A percentile compares a stretch with the other conserved stretches of the same genome.
phyloP scores from a whole-genome alignment of 1,140 invertebrate genomes.

The Aphis craccivora region DNA sequence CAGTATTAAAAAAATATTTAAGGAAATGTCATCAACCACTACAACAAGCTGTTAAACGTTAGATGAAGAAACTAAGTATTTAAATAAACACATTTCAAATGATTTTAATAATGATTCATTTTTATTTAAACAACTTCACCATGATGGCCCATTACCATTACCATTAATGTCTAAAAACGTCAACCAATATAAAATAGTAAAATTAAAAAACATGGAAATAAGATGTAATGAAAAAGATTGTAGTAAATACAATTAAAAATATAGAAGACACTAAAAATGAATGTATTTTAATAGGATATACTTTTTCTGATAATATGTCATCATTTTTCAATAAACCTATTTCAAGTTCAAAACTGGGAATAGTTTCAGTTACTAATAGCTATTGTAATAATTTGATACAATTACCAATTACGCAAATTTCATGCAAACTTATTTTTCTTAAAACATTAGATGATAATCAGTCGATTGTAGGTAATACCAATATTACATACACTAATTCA shows the following conservation, averaged over 20 bases:
- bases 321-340: too few species aligned
- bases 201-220: background rate
- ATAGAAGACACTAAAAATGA: too few species aligned
- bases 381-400: too few species aligned
- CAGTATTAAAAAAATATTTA: slow-evolving; percentile 1
- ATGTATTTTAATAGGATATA: too few species aligned
- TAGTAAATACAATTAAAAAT: background rate
- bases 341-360: too few species aligned
- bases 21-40: slow-evolving; percentile 12
- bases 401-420: too few species aligned
- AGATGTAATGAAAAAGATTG: background rate
- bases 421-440: too few species aligned
- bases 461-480: too few species aligned
- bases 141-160: background rate
- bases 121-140: background rate
- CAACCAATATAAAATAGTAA: background rate
- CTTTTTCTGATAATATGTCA: too few species aligned
- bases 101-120: background rate
- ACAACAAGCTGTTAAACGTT: slow-evolving; percentile 1
- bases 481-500: too few species aligned
- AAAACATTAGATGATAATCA: too few species aligned
- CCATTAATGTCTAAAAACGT: background rate
- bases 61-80: background rate
- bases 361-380: too few species aligned
- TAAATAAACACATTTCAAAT: background rate